Conservation (phyloP, 2,888 invertebrate genomes). For the Cerceris ruficornis region DNA sequence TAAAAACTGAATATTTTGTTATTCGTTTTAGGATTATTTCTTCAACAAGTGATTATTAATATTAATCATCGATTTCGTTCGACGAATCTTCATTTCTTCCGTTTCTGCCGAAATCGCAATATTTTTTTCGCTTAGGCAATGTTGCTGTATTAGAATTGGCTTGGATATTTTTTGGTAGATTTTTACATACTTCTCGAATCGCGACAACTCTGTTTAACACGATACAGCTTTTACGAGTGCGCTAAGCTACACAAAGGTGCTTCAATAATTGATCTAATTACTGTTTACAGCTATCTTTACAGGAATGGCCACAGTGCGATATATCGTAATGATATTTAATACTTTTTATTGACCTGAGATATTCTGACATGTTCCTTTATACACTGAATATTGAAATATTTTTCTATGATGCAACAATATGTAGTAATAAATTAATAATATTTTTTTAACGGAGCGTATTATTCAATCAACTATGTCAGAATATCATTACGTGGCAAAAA, state of each 20-base stretch:
- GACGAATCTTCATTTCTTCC: neutral
- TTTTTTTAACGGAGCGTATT: no score
- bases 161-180: conserved; percentile 1
- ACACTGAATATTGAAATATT: neutral
- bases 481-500: conserved; percentile 24
- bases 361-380: conserved; percentile 18
- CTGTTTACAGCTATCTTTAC: conserved; percentile 60
- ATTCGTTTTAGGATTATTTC: neutral
- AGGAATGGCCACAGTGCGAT: conserved; percentile 56
- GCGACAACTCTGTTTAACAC: no score
- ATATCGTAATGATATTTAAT: conserved; percentile 45
- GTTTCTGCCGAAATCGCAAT: neutral
- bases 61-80: neutral
- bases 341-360: conserved; percentile 20
- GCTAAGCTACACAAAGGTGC: conserved; percentile 22
- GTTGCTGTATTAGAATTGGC: conserved; percentile 2
- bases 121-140: conserved; percentile 5
- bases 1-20: neutral
- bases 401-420: neutral
- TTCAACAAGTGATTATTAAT: neutral
- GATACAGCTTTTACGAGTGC: neutral
- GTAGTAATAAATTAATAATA: neutral
- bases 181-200: neutral
- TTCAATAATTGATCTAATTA: conserved; percentile 47
- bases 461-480: conserved; percentile 11